These are phyloP conservation scores for Pithys albifrons DNA, from an alignment of 2,113 vertebrate species.

Conservation along the genomic window DNA sequence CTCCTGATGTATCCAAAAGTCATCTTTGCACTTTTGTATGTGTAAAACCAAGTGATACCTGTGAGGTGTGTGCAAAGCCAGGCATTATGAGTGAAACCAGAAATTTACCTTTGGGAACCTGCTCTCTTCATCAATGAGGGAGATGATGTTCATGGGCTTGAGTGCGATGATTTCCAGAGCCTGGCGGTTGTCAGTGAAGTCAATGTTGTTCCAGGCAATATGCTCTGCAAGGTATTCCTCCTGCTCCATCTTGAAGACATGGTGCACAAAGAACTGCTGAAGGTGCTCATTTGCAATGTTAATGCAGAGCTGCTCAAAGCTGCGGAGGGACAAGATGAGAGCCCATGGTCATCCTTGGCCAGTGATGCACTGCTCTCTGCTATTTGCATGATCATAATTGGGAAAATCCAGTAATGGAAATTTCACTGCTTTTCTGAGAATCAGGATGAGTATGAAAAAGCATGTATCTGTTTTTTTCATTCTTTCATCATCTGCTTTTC, in stretches of 20 bases:
- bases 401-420: neutral
- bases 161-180: conserved; percentile 85
- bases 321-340: conserved; percentile 40
- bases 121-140: conserved; percentile 96
- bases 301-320: conserved; percentile 98
- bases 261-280: conserved; percentile 94
- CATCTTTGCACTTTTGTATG: neutral
- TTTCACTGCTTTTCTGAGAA: neutral
- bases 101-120: conserved; percentile 88
- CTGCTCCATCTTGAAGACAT: conserved; percentile 93
- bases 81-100: neutral
- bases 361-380: neutral
- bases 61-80: neutral
- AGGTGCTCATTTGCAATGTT: conserved; percentile 97
- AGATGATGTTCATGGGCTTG: conserved; percentile 89
- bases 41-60: neutral
- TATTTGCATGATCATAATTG: neutral
- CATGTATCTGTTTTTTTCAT: neutral
- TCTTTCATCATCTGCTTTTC: neutral
- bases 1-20: neutral
- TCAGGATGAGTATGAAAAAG: neutral
- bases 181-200: conserved; percentile 85
- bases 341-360: neutral
- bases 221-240: conserved; percentile 86
- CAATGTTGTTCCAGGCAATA: conserved; percentile 87